Base-by-base conservation (phyloP, 2,888 invertebrate genomes). In the Cryptocephalus moraei region DNA sequence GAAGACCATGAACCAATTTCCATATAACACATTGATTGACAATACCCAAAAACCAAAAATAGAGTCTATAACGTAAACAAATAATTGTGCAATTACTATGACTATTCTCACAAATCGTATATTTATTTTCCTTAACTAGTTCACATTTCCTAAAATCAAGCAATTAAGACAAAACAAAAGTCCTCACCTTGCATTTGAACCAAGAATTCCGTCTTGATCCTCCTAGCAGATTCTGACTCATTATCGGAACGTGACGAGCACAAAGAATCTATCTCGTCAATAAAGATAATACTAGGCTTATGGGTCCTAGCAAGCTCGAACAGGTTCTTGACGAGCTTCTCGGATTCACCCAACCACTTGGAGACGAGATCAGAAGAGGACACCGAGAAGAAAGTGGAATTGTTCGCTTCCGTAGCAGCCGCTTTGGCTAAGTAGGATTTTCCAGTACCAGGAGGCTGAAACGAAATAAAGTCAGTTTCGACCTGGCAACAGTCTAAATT, bases 331-430 rank as follows among this genome's bases (percentile, higher is more conserved):
- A 91, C 91, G 56, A 91, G 73, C 73, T 99, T 99, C 72, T 99
- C 99, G 55, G 96, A 96, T 73, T 99, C 99, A 57, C 99, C 99
- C 46, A 99, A 78, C 99, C 99, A 99, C 73, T 99, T 99, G 22
- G 96, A 97, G 50, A 99, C 96, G 54, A 99, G 78, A 75, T 99
- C 95, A 22, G 97, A 94, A 50, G 96, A 96, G 1, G 97, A 97
- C 0, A 99, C 95, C 8, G 95, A 93, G 74, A 99, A 95, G 74
- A 99, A 99, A 39, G 95, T 97, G 0, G 99, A 99, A 69, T 97
- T 96, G 68, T 94, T 94, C 1, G 99, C 97, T 75, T 99, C 99
- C n/a, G 99, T 97, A 8, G 99, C 99, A 2, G 99, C 97, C 39
- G 99, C 99, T 73, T 99, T 99, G 2, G 99, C 99, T 63, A 99